Evolutionary conservation across 1,140 invertebrate species (phyloP), one percentile per base, ranked within the genome.

Genomic region (Octopus sinensis): DNA sequence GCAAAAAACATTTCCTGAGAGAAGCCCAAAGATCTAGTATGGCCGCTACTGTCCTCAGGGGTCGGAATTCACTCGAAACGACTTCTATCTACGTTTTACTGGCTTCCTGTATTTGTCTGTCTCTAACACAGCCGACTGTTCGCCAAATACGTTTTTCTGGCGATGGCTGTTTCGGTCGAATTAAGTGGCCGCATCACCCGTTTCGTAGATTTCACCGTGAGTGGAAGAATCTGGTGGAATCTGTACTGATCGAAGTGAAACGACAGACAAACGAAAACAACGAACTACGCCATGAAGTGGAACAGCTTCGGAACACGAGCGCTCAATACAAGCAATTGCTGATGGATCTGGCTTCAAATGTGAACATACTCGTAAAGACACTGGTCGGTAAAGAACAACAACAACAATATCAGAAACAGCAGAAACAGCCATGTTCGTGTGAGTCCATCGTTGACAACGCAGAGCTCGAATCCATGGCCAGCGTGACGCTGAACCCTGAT

Each of bases 221-320:
- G 52, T 53, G 30, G 76, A 51, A 77, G 43, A 77, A 51, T 13
- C 30, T 53, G 52, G 43, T 79, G 54, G 54, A 79, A 43, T 23
- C 23, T n/a, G 62, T 79, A 9, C 43, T 79, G 23, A 54, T 62
- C 79, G 79, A 79, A 54, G 23, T 79, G 62, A 56, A 79, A 23
- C 79, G 54, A 68, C 79, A 62, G 30, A 54, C 51, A 4, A 53
- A 79, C 13, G 79, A 79, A 79, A 79, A 79, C 17, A 54, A 62
- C 12, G 54, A 62, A n/a, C 30, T 79, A 0, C 54, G 54, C 9
- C 23, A 54, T 9, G 79, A 79, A 62, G 9, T 79, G 53, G 79
- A 79, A 62, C 23, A 56, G 51, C 79, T 79, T 3, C 51, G 54
- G 30, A 17, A 53, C 43, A 79, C 51, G 17, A 43, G 13, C 54